Evolutionary conservation across 2,888 invertebrate genomes (phyloP).

Genomic region (Troides oblongomaculatus): DNA sequence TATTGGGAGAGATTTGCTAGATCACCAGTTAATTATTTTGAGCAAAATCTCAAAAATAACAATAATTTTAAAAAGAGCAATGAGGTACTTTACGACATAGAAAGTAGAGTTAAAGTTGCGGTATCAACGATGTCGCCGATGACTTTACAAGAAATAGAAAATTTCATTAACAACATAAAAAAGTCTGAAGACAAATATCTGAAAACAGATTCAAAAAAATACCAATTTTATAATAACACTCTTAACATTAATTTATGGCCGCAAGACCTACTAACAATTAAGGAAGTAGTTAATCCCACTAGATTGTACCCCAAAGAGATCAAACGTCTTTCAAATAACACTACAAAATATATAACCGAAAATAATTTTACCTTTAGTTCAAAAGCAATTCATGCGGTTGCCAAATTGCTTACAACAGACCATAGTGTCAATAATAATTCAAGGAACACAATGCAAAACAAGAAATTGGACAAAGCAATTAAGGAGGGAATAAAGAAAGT

Average conservation of each 20-base stretch:
- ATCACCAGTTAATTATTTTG: slow-evolving; percentile 50
- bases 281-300: slow-evolving; percentile 13
- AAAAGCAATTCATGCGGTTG: slow-evolving; percentile 26
- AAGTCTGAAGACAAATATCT: slow-evolving; percentile 35
- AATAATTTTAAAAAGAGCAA: slow-evolving; percentile 47
- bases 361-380: slow-evolving; percentile 16
- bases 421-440: slow-evolving; percentile 11
- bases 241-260: slow-evolving; percentile 57
- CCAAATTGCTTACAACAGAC: slow-evolving; percentile 20
- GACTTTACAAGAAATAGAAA: slow-evolving; percentile 61
- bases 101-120: slow-evolving; percentile 57
- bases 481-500: slow-evolving; percentile 7
- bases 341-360: slow-evolving; percentile 18
- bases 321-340: slow-evolving; percentile 21
- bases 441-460: slow-evolving; percentile 7
- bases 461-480: not conserved
- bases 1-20: slow-evolving; percentile 69
- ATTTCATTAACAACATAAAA: slow-evolving; percentile 54
- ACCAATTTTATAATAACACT: slow-evolving; percentile 38
- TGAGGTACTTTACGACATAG: slow-evolving; percentile 59
- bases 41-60: slow-evolving; percentile 39
- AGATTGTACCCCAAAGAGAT: slow-evolving; percentile 1
- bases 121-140: slow-evolving; percentile 49
- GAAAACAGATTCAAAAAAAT: slow-evolving; percentile 33
- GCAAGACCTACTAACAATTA: slow-evolving; percentile 25